Base-by-base conservation (phyloP, 2,797 vertebrate genomes). In the Chelon labrosus region DNA sequence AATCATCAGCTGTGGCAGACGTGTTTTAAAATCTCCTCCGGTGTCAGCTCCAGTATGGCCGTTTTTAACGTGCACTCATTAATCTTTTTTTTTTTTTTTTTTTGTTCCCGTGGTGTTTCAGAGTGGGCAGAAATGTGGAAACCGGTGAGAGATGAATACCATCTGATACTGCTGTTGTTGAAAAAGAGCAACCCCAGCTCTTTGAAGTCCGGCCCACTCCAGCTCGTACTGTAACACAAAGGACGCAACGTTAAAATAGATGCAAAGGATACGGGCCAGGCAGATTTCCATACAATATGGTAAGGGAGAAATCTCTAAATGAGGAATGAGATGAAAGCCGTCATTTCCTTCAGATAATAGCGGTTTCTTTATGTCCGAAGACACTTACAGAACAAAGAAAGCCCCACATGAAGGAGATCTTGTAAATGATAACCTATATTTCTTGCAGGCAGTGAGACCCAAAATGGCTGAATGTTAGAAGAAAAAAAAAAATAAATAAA, bases 271-370 rank as follows among this genome's bases (percentile, higher is more conserved):
- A 76, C 56, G 10, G 31, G 39, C 8, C 53, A 22, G 64, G 63
- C 56, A 69, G 58, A 83, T 82, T 79, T 79, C 62, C 59, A 85
- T 70, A 75, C 65, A 84, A 75, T 37, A 19, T 31, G 39, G 42
- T 57, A 42, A 61, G 17, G 53, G 39, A 41, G 55, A 79, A 65
- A 58, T 65, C 38, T 76, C 25, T 38, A 79, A 77, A 84, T 64
- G 70, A 90, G 68, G 73, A 55, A 10, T 14, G 54, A 87, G 84
- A 89, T 84, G 69, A 91, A 85, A 91, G 85, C 69, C 22, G 39
- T 10, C 25, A 46, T 70, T 72, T 80, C 60, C 20, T 73, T 22
- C 12, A 17, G 54, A 57, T 85, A 77, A 80, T 86, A 66, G 51
- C 10, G 0, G 35, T 44, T 70, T 56, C 31, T 79, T 67, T 66